phyloP scores from a whole-genome alignment of 1,140 invertebrate species.

The Leptinotarsa lineolata region DNA sequence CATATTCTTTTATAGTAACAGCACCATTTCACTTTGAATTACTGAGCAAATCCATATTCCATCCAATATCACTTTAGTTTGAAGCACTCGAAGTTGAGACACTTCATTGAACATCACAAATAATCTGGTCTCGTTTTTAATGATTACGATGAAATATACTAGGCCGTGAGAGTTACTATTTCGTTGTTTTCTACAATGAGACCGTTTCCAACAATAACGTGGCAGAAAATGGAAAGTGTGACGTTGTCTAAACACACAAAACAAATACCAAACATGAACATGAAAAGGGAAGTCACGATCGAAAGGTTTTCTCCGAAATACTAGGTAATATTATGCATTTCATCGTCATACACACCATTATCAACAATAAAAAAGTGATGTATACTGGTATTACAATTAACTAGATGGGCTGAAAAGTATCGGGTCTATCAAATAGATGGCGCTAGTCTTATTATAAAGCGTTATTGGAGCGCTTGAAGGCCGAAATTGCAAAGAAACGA shows the following conservation, averaged over 20 bases:
- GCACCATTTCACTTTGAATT: slow-evolving; percentile 39
- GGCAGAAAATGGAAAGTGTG: background rate
- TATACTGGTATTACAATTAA: too few species aligned
- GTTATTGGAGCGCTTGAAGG: too few species aligned
- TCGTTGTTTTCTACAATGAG: background rate
- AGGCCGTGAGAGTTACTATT: slow-evolving; percentile 1
- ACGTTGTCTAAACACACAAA: background rate
- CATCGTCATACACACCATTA: too few species aligned
- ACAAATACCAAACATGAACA: background rate
- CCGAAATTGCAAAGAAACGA: too few species aligned
- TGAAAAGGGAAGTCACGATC: too few species aligned
- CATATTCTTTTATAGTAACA: slow-evolving; percentile 43
- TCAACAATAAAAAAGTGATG: too few species aligned
- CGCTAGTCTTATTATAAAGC: too few species aligned
- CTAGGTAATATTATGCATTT: too few species aligned
- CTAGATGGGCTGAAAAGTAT: too few species aligned
- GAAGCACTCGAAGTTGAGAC: slow-evolving; percentile 7
- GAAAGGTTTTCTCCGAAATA: too few species aligned
- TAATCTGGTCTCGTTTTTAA: slow-evolving; percentile 7
- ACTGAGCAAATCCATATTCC: slow-evolving; percentile 38
- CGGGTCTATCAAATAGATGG: too few species aligned
- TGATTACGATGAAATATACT: background rate
- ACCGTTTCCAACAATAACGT: background rate
- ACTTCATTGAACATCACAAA: background rate
- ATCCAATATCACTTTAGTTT: slow-evolving; percentile 21